Evolutionary conservation across 2,888 invertebrate genomes (phyloP).

Genomic region (Cantharis flavilabris): DNA sequence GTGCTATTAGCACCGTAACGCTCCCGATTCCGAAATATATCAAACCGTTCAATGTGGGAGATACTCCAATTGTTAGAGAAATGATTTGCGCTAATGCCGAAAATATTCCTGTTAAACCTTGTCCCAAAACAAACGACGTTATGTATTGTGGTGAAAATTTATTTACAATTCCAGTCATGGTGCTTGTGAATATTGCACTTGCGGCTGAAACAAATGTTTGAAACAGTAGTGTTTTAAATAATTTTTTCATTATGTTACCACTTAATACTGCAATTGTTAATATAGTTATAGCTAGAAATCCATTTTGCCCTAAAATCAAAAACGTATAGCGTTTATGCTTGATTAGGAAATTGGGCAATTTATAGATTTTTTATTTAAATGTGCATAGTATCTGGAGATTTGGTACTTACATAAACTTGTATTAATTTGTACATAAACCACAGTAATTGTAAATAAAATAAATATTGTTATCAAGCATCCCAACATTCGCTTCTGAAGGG

Average conservation of each 20-base stretch:
- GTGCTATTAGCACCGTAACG: background rate
- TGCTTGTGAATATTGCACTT: background rate
- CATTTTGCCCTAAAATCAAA: background rate
- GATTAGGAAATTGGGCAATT: no score
- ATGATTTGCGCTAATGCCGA: background rate
- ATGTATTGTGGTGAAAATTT: background rate
- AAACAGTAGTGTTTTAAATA: background rate
- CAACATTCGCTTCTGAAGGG: conserved; percentile 75
- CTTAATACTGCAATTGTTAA: background rate
- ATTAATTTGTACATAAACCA: conserved; percentile 78
- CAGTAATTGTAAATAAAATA: conserved; percentile 76
- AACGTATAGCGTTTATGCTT: background rate
- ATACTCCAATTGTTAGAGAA: background rate
- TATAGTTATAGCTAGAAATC: background rate
- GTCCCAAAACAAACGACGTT: background rate
- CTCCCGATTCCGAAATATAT: background rate
- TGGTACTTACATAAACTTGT: conserved; percentile 75
- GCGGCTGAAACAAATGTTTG: background rate
- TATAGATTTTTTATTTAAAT: background rate
- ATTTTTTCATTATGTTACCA: background rate
- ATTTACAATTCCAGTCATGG: background rate
- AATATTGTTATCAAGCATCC: conserved; percentile 75
- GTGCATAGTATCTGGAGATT: background rate
- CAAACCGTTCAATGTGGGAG: background rate
- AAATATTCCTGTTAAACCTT: background rate